Base-by-base conservation (phyloP, 2,888 invertebrate genomes). In the Philaethria dido region DNA sequence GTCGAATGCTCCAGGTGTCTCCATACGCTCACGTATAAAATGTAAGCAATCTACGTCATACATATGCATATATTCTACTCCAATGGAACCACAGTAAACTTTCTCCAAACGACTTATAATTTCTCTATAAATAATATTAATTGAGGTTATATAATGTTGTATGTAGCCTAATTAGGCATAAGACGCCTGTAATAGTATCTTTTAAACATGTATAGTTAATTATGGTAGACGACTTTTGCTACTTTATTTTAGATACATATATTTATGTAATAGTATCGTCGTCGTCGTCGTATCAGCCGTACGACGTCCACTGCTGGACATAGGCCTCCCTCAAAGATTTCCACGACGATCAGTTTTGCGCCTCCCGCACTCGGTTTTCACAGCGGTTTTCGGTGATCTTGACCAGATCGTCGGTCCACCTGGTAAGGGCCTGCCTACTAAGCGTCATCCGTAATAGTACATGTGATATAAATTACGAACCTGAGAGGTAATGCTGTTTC, bases 31-130 rank as follows among this genome's bases (percentile, higher is more conserved):
- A 47, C 95, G 86, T 72, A 96, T 94, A 94, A 95, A 97, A 74
- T 95, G 94, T 57, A 95, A 93, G 74, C 94, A 94, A 75, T 96
- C 95, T 75, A 94, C 79, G 77, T 95, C 94, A 81, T 94, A 95
- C 74, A 96, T 90, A 79, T 96, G 96, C 96, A 96, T 96, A 86
- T 94, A 97, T 83, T 97, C 96, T 5, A 94, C 93, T 59, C 96
- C 96, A 71, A 96, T 95, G 44, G 94, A 93, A 6, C 93, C 84
- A 81, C 96, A 97, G 84, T 97, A 97, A 22, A 94, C 93, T 29
- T 87, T 79, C 93, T 96, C 95, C 33, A 96, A 84, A 0, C 96
- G 92, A 1, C 77, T 75, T 54, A 96, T 90, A 74, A 97, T 96
- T 78, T 96, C 96, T 68, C 94, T 92, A 67, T 2, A 48, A 47